phyloP scores from a whole-genome alignment of 2,797 vertebrate genomes.

The Girardinus metallicus region DNA sequence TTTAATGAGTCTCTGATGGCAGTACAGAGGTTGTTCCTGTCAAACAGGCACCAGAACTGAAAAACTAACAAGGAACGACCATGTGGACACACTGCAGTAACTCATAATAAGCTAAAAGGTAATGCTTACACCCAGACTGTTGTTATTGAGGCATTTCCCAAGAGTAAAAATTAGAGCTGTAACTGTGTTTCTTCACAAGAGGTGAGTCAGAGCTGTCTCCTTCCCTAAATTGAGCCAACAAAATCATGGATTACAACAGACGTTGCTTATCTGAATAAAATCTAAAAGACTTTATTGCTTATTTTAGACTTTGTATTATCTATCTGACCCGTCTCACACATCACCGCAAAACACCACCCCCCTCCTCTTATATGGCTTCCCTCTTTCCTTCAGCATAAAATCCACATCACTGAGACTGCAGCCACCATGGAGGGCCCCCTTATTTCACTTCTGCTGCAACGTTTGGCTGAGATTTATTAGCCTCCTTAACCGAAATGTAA shows the following conservation, averaged over 20 bases:
- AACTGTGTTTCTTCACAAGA: constrained; percentile 25
- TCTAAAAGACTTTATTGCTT: constrained; percentile 25
- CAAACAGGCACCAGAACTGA: constrained; percentile 63
- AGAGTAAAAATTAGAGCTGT: constrained; percentile 18
- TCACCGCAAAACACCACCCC: constrained; percentile 75
- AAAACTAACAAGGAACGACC: constrained; percentile 65
- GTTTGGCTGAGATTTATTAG: constrained; percentile 78
- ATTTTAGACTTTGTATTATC: neutral
- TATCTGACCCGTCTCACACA: constrained; percentile 60
- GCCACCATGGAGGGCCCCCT: constrained; percentile 60
- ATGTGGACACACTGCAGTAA: constrained; percentile 47
- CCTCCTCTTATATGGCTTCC: constrained; percentile 78
- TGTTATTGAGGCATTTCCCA: constrained; percentile 24
- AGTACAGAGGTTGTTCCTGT: constrained; percentile 67
- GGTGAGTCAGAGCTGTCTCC: neutral
- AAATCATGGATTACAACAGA: constrained; percentile 43
- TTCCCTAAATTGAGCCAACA: constrained; percentile 27
- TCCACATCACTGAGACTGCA: constrained; percentile 70
- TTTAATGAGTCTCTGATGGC: constrained; percentile 81
- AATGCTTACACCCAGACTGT: constrained; percentile 37
- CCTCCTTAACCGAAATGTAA: constrained; percentile 76
- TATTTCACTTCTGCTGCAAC: constrained; percentile 73
- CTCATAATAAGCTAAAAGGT: constrained; percentile 42
- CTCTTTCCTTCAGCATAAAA: constrained; percentile 50
- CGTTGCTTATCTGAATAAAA: constrained; percentile 47